phyloP scores from a whole-genome alignment of 2,797 vertebrate species.

The Danio jaintianensis region DNA sequence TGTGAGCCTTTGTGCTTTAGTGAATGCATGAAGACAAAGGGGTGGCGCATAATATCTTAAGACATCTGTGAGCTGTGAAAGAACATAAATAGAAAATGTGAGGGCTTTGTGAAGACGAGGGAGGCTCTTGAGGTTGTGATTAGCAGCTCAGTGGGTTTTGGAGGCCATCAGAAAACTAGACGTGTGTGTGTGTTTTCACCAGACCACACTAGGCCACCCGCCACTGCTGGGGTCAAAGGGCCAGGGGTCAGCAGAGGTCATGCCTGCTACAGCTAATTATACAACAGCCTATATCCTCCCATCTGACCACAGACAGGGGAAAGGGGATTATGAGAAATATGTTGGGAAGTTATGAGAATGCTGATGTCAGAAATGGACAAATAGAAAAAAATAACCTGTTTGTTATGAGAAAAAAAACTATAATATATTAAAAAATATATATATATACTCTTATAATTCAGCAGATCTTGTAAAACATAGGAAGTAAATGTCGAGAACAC shows the following conservation, averaged over 20 bases:
- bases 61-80: conserved; percentile 26
- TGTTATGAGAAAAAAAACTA: conserved; percentile 16
- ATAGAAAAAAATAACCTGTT: conserved; percentile 1
- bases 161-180: too few relatives aligned
- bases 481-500: not conserved
- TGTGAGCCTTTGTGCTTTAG: conserved; percentile 26
- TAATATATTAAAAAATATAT: too few relatives aligned
- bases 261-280: conserved; percentile 60
- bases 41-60: not conserved
- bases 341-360: conserved; percentile 34
- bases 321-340: conserved; percentile 48
- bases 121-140: conserved; percentile 24
- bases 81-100: conserved; percentile 42
- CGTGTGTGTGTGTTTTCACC: conserved; percentile 18
- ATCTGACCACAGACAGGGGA: conserved; percentile 27
- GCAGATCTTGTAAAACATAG: not conserved
- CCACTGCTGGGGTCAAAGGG: conserved; percentile 60
- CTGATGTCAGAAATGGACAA: conserved; percentile 41
- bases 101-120: conserved; percentile 28
- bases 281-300: conserved; percentile 41
- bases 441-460: not conserved
- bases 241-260: conserved; percentile 64
- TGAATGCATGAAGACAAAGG: conserved; percentile 39
- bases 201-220: conserved; percentile 47
- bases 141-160: conserved; percentile 12